Percentiles rank a stretch among this genome's conserved stretches.
Conservation (phyloP, 2,113 vertebrate species). For the Danionella cerebrum region DNA sequence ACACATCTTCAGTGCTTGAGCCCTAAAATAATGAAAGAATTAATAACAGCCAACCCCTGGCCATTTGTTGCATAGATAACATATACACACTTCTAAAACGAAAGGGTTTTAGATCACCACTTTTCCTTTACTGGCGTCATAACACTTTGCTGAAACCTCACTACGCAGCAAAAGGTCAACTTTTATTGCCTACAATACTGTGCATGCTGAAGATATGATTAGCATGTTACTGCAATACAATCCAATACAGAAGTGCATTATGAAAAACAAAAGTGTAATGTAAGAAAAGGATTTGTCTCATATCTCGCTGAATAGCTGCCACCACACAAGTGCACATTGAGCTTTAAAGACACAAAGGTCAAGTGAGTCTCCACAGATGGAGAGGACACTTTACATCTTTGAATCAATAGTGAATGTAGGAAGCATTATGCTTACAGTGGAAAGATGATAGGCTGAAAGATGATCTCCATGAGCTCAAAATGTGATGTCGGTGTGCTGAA, state of each 20-base stretch:
- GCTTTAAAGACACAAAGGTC: not conserved
- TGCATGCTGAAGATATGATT: not conserved
- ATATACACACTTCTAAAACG: not conserved
- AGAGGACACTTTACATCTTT: constrained; percentile 32
- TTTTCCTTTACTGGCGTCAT: not conserved
- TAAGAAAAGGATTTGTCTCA: not conserved
- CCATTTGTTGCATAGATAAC: not conserved
- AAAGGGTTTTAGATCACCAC: not conserved
- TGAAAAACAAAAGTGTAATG: not conserved
- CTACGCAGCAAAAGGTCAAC: not conserved
- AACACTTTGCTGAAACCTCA: not conserved
- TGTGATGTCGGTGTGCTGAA: not conserved
- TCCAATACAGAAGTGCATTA: not conserved
- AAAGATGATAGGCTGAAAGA: constrained; percentile 10
- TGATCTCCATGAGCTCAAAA: not conserved
- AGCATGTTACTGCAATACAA: not conserved
- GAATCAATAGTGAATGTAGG: constrained; percentile 19
- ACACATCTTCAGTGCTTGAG: too few relatives aligned
- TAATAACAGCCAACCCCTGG: not conserved
- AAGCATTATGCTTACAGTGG: constrained; percentile 25
- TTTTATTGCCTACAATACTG: not conserved
- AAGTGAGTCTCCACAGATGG: constrained; percentile 21
- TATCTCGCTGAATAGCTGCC: not conserved
- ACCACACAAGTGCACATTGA: not conserved
- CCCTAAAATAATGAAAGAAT: not conserved